Conservation (phyloP, 2,888 invertebrate genomes). For the Bombylius major region DNA sequence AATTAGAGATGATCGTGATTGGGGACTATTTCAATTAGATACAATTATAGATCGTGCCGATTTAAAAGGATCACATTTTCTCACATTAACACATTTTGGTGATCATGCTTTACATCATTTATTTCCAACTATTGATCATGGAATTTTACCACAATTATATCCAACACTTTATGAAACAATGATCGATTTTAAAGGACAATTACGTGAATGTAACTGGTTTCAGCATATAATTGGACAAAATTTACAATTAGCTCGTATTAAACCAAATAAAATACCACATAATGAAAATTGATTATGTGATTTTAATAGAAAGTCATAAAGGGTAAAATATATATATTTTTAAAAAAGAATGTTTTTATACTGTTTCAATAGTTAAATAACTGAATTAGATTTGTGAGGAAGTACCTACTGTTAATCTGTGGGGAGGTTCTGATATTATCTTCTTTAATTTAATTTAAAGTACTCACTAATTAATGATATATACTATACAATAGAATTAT, state of each 20-base stretch:
- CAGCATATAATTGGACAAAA: constrained; percentile 55
- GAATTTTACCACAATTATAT: constrained; percentile 51
- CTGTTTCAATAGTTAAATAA: too few species aligned
- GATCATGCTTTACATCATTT: constrained; percentile 69
- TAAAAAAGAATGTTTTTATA: too few species aligned
- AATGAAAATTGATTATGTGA: neutral
- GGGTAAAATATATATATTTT: too few species aligned
- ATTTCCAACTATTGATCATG: constrained; percentile 69
- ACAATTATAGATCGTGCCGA: constrained; percentile 59
- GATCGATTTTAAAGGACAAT: constrained; percentile 30
- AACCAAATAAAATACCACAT: constrained; percentile 17
- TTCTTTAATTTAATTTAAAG: too few species aligned
- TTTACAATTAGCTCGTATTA: constrained; percentile 41
- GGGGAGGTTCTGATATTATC: too few species aligned
- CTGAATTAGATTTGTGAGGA: too few species aligned
- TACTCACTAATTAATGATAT: too few species aligned
- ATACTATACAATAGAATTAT: too few species aligned
- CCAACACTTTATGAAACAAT: constrained; percentile 38
- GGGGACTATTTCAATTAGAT: constrained; percentile 67
- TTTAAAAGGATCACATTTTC: constrained; percentile 50
- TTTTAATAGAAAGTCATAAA: too few species aligned
- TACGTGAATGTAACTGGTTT: constrained; percentile 41
- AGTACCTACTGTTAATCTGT: too few species aligned
- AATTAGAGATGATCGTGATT: constrained; percentile 44
- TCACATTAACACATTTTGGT: constrained; percentile 60